phyloP scores from a whole-genome alignment of 1,140 invertebrate species.

The Helicoverpa zea region DNA sequence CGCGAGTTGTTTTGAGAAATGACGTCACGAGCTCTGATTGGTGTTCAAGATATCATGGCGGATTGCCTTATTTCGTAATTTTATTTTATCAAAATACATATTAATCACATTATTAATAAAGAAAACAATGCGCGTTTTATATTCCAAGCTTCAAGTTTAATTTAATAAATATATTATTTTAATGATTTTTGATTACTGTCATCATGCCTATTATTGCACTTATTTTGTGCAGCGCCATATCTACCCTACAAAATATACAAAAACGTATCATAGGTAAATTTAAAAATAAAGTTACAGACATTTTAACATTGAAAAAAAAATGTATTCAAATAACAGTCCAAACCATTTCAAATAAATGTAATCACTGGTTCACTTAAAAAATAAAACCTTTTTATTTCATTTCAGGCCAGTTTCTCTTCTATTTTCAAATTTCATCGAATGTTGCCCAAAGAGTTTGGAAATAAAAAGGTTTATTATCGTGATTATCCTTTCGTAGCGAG shows the following conservation, averaged over 20 bases:
- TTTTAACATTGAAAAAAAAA: neutral
- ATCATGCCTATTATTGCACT: slow-evolving; percentile 21
- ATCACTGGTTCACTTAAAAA: slow-evolving; percentile 3
- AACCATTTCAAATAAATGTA: neutral
- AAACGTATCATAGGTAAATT: slow-evolving; percentile 10
- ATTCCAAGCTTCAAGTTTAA: too few species aligned
- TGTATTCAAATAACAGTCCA: neutral
- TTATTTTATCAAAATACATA: too few species aligned
- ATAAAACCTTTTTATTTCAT: slow-evolving; percentile 17
- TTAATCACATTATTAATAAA: too few species aligned
- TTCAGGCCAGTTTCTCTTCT: neutral
- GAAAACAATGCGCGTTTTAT: too few species aligned
- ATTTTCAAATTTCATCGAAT: neutral
- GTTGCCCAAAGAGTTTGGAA: neutral
- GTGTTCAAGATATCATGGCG: too few species aligned
- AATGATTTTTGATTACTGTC: too few species aligned
- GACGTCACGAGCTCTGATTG: too few species aligned
- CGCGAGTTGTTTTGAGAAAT: too few species aligned
- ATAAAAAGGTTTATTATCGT: slow-evolving; percentile 9
- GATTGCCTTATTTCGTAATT: too few species aligned
- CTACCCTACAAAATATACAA: slow-evolving; percentile 44
- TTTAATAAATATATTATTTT: too few species aligned
- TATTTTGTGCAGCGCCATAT: neutral
- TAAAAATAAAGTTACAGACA: slow-evolving; percentile 1
- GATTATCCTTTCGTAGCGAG: slow-evolving; percentile 73